Evolutionary conservation across 2,113 vertebrate genomes (phyloP), one percentile per base, ranked within the genome.

Genomic region (Philantomba maxwellii): DNA sequence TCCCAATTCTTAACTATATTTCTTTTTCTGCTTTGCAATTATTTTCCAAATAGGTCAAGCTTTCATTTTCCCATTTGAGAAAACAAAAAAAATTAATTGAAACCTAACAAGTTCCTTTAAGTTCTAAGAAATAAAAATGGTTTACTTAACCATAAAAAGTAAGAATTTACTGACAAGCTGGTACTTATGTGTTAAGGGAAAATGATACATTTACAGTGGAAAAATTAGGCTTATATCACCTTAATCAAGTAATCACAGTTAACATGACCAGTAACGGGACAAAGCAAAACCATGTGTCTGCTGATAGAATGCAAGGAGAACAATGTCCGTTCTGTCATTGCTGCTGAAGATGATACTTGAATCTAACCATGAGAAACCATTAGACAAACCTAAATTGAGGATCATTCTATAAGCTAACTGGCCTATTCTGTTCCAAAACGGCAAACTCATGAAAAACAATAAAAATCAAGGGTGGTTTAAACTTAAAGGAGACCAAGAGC

Each of bases 31-130:
- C 23, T 53, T 62, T 83, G 33, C 5, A 39, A 51, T 78, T 83
- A 85, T 92, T 95, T 95, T 81, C 33, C 7, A 95, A 91, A 75
- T 92, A 82, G 49, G 87, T 92, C 47, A 73, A 94, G 47, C 26
- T 89, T 92, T 86, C 6, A 58, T 64, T 81, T 90, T 81, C n/a
- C 7, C 26, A 51, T 91, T 73, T 62, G 49, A 30, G 36, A 13
- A 49, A 70, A 45, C 64, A 70, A 73, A 57, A 26, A n/a, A 25
- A 16, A 7, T n/a, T 84, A 62, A 30, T 51, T 4, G 49, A 82
- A 86, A 89, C 30, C 12, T 92, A 23, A n/a, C 28, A 93, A 47
- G 8, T 39, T 85, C 10, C 11, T 17, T 96, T 85, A 94, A 64
- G 23, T 89, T 55, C 53, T 86, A 89, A 95, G 39, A 62, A 80